phyloP scores from a whole-genome alignment of 2,113 vertebrate species.

The Poeciliopsis turrubarensis region DNA sequence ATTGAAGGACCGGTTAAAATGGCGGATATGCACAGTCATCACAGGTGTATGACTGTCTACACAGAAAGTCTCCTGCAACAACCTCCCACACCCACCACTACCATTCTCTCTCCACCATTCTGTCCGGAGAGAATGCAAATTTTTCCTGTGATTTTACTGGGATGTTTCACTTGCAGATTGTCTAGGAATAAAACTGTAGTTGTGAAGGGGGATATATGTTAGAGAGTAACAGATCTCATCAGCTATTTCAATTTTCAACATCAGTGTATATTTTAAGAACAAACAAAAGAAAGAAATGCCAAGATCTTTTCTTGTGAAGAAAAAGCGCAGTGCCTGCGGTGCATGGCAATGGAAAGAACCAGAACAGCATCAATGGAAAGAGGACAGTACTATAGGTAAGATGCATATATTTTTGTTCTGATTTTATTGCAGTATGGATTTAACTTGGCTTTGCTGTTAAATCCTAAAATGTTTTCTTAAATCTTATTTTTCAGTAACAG shows the following conservation, averaged over 20 bases:
- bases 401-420: not conserved
- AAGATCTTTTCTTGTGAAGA: slow-evolving; percentile 81
- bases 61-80: slow-evolving; percentile 27
- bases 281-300: slow-evolving; percentile 68
- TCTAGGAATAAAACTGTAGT: slow-evolving; percentile 13
- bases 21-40: slow-evolving; percentile 60
- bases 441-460: not conserved
- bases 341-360: slow-evolving; percentile 76
- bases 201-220: not conserved
- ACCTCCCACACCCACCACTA: not conserved
- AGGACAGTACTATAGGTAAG: slow-evolving; percentile 52
- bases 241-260: not conserved
- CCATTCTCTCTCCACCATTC: slow-evolving; percentile 22
- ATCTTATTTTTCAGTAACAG: slow-evolving; percentile 8
- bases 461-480: not conserved
- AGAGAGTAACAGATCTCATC: not conserved
- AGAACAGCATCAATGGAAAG: slow-evolving; percentile 48
- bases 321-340: slow-evolving; percentile 66
- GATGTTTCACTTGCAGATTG: slow-evolving; percentile 37
- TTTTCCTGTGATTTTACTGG: slow-evolving; percentile 72
- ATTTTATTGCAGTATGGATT: not conserved
- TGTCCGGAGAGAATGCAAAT: slow-evolving; percentile 70
- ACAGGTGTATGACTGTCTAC: slow-evolving; percentile 74
- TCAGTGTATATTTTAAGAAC: not conserved
- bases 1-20: slow-evolving; percentile 80